Evolutionary conservation across 2,113 vertebrate species (phyloP).

Genomic region (Vidua chalybeata): DNA sequence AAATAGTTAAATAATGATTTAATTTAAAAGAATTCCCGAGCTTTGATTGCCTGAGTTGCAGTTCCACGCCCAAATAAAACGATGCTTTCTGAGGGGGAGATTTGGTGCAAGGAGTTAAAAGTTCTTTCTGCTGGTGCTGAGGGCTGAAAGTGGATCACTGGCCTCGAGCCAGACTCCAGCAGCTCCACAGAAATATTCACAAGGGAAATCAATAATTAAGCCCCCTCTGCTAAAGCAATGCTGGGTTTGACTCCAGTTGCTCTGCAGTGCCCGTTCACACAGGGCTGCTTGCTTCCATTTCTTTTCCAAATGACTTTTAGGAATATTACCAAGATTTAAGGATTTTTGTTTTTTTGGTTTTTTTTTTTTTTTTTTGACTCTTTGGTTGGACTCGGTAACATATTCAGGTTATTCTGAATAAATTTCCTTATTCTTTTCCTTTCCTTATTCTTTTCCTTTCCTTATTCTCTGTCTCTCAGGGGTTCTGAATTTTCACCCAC

Average conservation of each 20-base stretch:
- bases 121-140: background rate
- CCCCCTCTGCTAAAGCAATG: background rate
- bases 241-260: background rate
- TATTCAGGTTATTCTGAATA: background rate
- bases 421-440: background rate
- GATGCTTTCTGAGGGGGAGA: background rate
- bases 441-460: background rate
- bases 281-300: background rate
- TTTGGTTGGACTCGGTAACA: background rate
- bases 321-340: background rate
- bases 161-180: background rate
- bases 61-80: background rate
- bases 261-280: background rate
- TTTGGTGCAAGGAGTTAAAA: background rate
- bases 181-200: background rate
- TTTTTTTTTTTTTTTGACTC: background rate
- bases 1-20: too few species aligned
- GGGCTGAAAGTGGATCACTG: background rate
- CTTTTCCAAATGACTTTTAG: background rate
- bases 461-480: background rate
- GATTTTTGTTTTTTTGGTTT: background rate
- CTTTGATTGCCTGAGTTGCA: background rate
- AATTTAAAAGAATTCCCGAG: background rate
- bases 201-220: conserved; percentile 36
- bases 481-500: background rate